Conservation (phyloP, 2,888 invertebrate species). For the Bombyx huttoni region DNA sequence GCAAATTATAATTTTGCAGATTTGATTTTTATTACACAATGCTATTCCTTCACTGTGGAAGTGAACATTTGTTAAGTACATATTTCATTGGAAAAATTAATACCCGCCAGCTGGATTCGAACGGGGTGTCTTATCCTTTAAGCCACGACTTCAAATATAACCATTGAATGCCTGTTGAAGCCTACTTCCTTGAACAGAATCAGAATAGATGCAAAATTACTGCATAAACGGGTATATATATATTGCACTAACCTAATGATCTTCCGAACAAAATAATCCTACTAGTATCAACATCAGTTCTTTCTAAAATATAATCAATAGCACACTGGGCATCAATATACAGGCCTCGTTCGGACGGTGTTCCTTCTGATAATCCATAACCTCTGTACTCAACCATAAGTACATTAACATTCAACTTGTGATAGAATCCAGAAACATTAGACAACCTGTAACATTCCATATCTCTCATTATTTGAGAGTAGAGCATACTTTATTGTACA, state of each 20-base stretch:
- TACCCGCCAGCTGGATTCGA: too few relatives aligned
- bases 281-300: constrained; percentile 86
- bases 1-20: too few relatives aligned
- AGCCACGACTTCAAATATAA: too few relatives aligned
- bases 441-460: constrained; percentile 72
- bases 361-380: constrained; percentile 92
- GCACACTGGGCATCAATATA: constrained; percentile 91
- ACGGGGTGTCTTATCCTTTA: too few relatives aligned
- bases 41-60: too few relatives aligned
- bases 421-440: constrained; percentile 89
- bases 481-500: too few relatives aligned
- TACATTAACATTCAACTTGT: constrained; percentile 87
- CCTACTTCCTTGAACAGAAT: too few relatives aligned
- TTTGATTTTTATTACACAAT: too few relatives aligned
- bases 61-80: too few relatives aligned
- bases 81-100: too few relatives aligned
- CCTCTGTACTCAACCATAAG: constrained; percentile 96
- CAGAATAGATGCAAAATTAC: not conserved
- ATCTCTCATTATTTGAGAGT: too few relatives aligned
- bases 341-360: constrained; percentile 88
- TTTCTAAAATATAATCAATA: constrained; percentile 84
- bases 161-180: too few relatives aligned
- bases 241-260: constrained; percentile 76
- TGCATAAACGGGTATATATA: not conserved
- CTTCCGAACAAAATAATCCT: constrained; percentile 93